Conservation (phyloP, 2,888 invertebrate genomes). For the Lydus trimaculatus region DNA sequence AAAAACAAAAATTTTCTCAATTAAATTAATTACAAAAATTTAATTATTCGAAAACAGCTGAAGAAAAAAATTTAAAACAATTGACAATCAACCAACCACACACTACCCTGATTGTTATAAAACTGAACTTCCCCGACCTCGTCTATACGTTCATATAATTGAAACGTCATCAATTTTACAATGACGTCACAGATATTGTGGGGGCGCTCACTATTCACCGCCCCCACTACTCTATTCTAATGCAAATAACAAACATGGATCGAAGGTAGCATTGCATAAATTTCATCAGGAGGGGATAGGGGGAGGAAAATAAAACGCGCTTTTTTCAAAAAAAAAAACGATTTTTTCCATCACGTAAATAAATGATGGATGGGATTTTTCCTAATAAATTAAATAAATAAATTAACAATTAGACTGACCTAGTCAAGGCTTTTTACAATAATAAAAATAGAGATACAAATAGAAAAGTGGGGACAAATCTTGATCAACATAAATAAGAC, state of each 20-base stretch:
- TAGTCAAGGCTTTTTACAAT: background rate
- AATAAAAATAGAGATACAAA: background rate
- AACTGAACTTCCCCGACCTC: conserved; percentile 22
- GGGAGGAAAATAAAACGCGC: too few species aligned
- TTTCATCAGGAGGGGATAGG: too few species aligned
- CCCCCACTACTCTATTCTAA: too few species aligned
- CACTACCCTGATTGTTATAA: background rate
- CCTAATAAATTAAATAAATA: too few species aligned
- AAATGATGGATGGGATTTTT: background rate
- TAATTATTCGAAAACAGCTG: background rate
- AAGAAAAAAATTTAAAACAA: too few species aligned
- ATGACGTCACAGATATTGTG: conserved; percentile 18
- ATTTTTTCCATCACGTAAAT: background rate
- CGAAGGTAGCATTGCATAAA: too few species aligned
- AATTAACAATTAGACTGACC: background rate
- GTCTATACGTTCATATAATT: conserved; percentile 17
- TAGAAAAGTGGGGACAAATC: background rate
- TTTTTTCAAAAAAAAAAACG: background rate
- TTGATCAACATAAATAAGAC: background rate
- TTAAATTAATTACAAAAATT: background rate
- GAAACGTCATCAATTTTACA: conserved; percentile 12
- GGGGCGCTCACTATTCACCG: background rate
- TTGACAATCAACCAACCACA: background rate
- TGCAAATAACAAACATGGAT: too few species aligned
- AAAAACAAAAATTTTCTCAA: background rate